Conservation (phyloP, 2,888 invertebrate species). For the Escarpia spicata region DNA sequence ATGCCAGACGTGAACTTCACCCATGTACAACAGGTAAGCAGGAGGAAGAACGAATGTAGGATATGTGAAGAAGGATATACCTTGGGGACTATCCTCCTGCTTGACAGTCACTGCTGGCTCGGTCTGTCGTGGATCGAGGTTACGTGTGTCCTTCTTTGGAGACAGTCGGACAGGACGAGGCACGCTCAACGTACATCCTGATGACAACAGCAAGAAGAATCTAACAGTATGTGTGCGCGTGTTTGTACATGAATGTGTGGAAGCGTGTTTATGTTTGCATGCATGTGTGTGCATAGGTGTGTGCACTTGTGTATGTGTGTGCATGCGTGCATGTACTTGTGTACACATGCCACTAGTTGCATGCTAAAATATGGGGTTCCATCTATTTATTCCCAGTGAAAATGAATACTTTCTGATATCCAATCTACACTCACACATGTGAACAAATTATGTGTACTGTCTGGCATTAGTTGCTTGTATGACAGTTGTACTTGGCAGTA, state of each 20-base stretch:
- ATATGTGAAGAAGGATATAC: not conserved
- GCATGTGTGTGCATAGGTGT: not conserved
- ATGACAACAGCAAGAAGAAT: not conserved
- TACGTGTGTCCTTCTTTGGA: not conserved
- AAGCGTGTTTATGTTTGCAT: not conserved
- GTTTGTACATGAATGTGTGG: conserved; percentile 8
- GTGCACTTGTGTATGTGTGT: not conserved
- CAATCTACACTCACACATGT: too few relatives aligned
- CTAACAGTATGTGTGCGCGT: not conserved
- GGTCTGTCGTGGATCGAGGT: not conserved
- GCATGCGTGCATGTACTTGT: not conserved
- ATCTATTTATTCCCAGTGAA: too few relatives aligned
- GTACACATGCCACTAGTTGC: too few relatives aligned
- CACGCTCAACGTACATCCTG: not conserved
- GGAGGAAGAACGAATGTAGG: not conserved
- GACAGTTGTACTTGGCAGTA: too few relatives aligned
- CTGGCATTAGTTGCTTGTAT: too few relatives aligned
- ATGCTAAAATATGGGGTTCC: too few relatives aligned
- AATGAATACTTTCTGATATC: too few relatives aligned
- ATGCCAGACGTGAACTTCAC: too few relatives aligned
- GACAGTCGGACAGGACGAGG: not conserved
- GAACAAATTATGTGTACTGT: too few relatives aligned
- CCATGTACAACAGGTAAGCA: too few relatives aligned
- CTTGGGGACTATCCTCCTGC: not conserved
- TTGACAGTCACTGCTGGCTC: not conserved